Evolutionary conservation across 23 tunicate species (phyloP).

Genomic region (Pegea sp.): DNA sequence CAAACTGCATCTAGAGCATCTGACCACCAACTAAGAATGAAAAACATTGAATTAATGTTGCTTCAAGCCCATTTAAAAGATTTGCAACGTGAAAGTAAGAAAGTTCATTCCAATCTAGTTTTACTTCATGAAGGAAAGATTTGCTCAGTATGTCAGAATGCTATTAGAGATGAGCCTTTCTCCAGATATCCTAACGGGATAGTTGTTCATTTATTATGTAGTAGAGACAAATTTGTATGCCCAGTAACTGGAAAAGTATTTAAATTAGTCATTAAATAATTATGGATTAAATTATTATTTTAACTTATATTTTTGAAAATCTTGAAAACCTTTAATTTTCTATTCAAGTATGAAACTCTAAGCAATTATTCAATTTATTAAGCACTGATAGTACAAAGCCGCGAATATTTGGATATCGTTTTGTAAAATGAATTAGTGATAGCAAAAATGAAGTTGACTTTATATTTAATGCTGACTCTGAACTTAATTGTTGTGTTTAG

Average conservation of each 20-base stretch:
- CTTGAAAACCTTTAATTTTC: too few species aligned
- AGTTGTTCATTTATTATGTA: conserved; percentile 55
- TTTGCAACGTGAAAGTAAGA: conserved; percentile 10
- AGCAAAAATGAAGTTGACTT: too few species aligned
- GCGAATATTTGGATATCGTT: too few species aligned
- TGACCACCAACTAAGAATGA: conserved; percentile 8
- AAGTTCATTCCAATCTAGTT: conserved; percentile 15
- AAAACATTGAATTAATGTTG: conserved; percentile 22
- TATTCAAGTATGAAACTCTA: too few species aligned
- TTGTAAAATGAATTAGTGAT: too few species aligned
- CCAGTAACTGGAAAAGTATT: conserved; percentile 82
- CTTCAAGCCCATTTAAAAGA: conserved; percentile 8
- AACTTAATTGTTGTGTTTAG: too few species aligned
- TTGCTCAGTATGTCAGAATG: conserved; percentile 38
- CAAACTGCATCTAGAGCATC: conserved; percentile 10
- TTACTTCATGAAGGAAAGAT: conserved; percentile 23
- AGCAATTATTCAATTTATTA: too few species aligned
- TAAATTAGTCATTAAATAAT: conserved; percentile 7
- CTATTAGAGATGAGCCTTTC: conserved; percentile 17
- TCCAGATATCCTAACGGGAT: conserved; percentile 60
- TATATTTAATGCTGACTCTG: too few species aligned
- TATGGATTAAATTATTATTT: too few species aligned
- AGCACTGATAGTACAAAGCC: too few species aligned
- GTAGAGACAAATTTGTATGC: conserved; percentile 45
- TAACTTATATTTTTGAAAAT: too few species aligned